Percentiles rank a stretch among this genome's conserved stretches.
phyloP scores from a whole-genome alignment of 2,888 invertebrate species.

The Amorpha juglandis region DNA sequence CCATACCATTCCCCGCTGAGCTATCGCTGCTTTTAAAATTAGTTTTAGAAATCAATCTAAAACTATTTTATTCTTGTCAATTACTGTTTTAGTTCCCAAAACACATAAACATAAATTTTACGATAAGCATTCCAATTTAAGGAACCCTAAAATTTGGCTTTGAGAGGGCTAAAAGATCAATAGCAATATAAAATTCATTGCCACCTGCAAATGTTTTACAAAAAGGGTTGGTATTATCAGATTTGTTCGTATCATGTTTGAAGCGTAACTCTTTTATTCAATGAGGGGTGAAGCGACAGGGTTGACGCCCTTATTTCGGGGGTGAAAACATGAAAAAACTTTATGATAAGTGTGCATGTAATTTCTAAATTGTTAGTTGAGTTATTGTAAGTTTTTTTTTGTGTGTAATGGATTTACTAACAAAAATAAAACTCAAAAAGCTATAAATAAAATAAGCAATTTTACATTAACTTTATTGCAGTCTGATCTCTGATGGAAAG shows the following conservation, averaged over 20 bases:
- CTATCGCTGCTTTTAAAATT: too few relatives aligned
- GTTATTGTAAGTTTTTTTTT: not conserved
- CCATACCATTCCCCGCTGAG: too few relatives aligned
- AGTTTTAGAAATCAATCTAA: too few relatives aligned
- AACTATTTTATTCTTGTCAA: too few relatives aligned
- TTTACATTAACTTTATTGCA: too few relatives aligned
- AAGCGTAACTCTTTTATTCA: conserved; percentile 36
- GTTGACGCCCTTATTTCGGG: conserved; percentile 34
- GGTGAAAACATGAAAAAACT: not conserved
- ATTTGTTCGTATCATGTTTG: conserved; percentile 49
- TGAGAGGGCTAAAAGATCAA: not conserved
- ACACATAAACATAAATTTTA: not conserved
- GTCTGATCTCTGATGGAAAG: too few relatives aligned
- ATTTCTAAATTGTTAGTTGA: not conserved
- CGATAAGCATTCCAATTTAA: not conserved
- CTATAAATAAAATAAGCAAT: too few relatives aligned
- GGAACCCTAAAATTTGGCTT: conserved; percentile 1
- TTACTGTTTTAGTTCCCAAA: not conserved
- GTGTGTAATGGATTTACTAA: too few relatives aligned
- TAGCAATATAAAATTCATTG: conserved; percentile 26
- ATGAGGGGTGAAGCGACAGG: conserved; percentile 38
- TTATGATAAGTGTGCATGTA: not conserved
- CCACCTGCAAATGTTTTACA: conserved; percentile 30
- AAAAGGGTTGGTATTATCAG: conserved; percentile 42
- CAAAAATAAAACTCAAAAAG: too few relatives aligned